Percentiles rank a stretch among this genome's conserved stretches.
Conservation (phyloP, 1,140 invertebrate genomes). For the Pseudomyrmex flavicornis region DNA sequence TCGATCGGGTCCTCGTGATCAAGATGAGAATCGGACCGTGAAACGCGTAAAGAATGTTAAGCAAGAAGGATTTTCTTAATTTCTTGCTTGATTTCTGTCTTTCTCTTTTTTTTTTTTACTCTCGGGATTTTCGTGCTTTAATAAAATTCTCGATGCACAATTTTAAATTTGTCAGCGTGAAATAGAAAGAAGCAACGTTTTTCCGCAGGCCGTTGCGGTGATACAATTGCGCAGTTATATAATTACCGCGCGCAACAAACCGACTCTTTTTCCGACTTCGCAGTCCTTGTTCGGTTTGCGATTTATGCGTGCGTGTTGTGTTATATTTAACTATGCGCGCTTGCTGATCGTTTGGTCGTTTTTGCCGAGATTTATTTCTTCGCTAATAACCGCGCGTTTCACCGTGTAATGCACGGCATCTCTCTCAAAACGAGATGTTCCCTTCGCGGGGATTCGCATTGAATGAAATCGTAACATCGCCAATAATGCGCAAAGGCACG, state of each 20-base stretch:
- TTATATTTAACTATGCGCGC: constrained; percentile 16
- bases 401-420: constrained; percentile 33
- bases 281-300: neutral
- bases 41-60: constrained; percentile 46
- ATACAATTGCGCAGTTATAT: neutral
- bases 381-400: constrained; percentile 23
- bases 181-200: neutral
- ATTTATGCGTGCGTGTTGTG: constrained; percentile 16
- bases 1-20: constrained; percentile 68
- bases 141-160: neutral
- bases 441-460: constrained; percentile 18
- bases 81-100: constrained; percentile 9
- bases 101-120: neutral
- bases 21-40: constrained; percentile 63
- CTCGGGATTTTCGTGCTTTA: neutral
- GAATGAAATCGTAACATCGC: constrained; percentile 47
- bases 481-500: constrained; percentile 30
- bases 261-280: neutral
- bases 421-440: constrained; percentile 38
- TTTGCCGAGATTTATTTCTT: constrained; percentile 1
- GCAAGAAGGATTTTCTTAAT: constrained; percentile 30
- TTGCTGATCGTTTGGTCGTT: neutral
- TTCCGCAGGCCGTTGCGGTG: neutral
- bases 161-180: neutral
- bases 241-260: neutral